Evolutionary conservation across 2,888 invertebrate species (phyloP), one percentile per base, ranked within the genome.

Genomic region (Drosophila demipolita): DNA sequence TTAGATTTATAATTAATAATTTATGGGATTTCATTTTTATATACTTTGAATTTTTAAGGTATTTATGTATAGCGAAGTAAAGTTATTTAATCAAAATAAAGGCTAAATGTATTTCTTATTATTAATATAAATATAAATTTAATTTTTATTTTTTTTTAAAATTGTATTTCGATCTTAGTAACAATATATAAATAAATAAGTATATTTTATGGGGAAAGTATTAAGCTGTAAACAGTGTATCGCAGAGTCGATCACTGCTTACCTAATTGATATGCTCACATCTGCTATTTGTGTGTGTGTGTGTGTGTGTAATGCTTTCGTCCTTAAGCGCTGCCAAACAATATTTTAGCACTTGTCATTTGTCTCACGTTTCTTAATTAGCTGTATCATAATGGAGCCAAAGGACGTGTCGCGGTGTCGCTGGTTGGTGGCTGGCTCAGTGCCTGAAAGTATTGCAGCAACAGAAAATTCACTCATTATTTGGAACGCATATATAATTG

Each of bases 301-400:
- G 12, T 48, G 33, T 33, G 7, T 40, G 12, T 52, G 33, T 26
- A 8, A 36, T 38, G 29, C 4, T 66, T 38, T 26, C 32, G 42
- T 29, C 35, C 50, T 65, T 54, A 48, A 63, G 71, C 71, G 40
- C 54, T 57, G 38, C 59, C 71, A 75, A 66, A 87, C 87, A 74
- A 74, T 88, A 85, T 77, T 82, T 79, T 65, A 73, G 61, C 75
- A 75, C 76, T 90, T 91, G 90, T 86, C 89, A 89, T 89, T 91
- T 88, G 83, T 86, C 78, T 88, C 91, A 90, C 89, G 90, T 91
- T 89, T 91, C 89, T 82, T 89, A 89, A 89, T 91, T 89, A 89
- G 91, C 89, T 77, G 69, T 76, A 74, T 80, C 73, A 78, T 80
- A 83, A 83, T 86, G 82, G 83, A 63, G 69, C 66, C 66, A 60